Percentiles rank a stretch among this genome's conserved stretches.
phyloP scores from a whole-genome alignment of 2,113 vertebrate species.

The Pomatorhinus ruficollis region DNA sequence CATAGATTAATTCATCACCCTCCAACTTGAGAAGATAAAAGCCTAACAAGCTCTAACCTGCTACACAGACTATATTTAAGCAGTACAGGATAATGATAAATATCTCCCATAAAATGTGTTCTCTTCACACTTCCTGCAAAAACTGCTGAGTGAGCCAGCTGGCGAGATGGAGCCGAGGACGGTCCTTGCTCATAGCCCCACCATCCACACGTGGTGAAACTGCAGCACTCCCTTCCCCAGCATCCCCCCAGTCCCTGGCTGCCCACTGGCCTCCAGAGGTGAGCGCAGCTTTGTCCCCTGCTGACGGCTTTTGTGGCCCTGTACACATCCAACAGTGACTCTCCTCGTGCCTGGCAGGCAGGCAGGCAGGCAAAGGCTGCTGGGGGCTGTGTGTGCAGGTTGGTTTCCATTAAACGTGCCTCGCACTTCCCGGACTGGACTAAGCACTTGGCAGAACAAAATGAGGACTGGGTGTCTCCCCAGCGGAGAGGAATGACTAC shows the following conservation, averaged over 20 bases:
- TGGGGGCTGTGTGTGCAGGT: no score
- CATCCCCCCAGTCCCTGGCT: fast-evolving
- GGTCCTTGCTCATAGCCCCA: background rate
- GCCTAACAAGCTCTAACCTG: slow-evolving; percentile 67
- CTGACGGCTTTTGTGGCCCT: fast-evolving
- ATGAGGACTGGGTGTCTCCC: background rate
- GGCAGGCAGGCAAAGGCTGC: background rate
- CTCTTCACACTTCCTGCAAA: slow-evolving; percentile 61
- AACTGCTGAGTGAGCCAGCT: slow-evolving; percentile 63
- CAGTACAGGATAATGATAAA: slow-evolving; percentile 60
- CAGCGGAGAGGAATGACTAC: fast-evolving
- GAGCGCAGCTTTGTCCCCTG: fast-evolving
- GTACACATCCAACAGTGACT: background rate
- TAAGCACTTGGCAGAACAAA: background rate
- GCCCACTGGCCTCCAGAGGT: background rate
- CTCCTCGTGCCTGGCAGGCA: background rate
- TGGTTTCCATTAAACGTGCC: background rate
- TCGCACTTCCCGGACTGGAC: fast-evolving
- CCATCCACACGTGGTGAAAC: background rate
- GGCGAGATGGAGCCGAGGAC: background rate
- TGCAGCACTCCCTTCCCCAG: background rate
- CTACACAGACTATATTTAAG: slow-evolving; percentile 61
- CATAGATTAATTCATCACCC: slow-evolving; percentile 63
- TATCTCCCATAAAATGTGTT: slow-evolving; percentile 60
- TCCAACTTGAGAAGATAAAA: slow-evolving; percentile 65